phyloP scores from a whole-genome alignment of 2,113 vertebrate species.

The Desmodus rotundus region DNA sequence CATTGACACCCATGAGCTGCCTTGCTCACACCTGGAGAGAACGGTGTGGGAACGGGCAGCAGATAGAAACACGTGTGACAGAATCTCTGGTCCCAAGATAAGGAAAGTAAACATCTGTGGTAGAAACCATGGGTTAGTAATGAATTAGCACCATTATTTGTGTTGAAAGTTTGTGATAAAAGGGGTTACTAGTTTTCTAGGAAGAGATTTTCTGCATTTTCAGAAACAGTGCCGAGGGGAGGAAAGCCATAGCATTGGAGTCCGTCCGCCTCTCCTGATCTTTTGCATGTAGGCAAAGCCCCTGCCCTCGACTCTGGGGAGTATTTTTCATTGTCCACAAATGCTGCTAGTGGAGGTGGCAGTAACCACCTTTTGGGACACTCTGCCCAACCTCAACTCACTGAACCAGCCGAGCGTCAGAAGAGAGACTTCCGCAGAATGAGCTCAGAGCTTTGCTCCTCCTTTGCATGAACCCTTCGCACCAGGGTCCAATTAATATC shows the following conservation, averaged over 20 bases:
- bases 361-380: background rate
- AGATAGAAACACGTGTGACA: background rate
- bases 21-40: background rate
- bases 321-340: background rate
- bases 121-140: background rate
- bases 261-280: background rate
- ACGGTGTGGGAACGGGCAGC: accelerated
- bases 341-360: background rate
- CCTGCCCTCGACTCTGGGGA: background rate
- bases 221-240: background rate
- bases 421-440: background rate
- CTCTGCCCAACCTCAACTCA: background rate
- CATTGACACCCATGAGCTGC: accelerated
- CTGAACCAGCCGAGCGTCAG: background rate
- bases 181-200: background rate
- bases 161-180: background rate
- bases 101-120: background rate
- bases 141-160: background rate
- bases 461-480: background rate
- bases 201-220: background rate
- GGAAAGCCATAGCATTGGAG: background rate
- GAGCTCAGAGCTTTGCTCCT: background rate
- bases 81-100: background rate
- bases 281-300: background rate
- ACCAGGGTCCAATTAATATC: background rate